A percentile compares a stretch with the other conserved stretches of the same genome.
Evolutionary conservation across 2,113 vertebrate species (phyloP).

Genomic region (Oophaga pumilio): DNA sequence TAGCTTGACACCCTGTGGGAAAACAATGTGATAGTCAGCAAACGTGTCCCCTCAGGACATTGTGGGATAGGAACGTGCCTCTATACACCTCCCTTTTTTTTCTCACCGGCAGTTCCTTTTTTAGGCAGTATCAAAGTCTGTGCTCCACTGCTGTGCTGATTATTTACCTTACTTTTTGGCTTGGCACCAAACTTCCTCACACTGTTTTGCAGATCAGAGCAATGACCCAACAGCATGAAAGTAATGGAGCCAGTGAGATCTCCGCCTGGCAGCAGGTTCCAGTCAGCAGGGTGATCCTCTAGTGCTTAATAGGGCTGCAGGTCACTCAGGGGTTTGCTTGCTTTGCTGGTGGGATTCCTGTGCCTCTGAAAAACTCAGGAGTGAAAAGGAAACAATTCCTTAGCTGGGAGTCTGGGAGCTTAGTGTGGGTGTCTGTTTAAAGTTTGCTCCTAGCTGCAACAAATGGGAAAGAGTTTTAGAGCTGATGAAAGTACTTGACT

Average conservation of each 20-base stretch:
- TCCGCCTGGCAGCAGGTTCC: constrained; percentile 54
- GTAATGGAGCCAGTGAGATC: constrained; percentile 56
- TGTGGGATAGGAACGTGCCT: constrained; percentile 52
- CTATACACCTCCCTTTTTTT: constrained; percentile 55
- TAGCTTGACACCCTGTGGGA: constrained; percentile 39
- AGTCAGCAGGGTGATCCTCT: constrained; percentile 56
- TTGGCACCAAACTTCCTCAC: constrained; percentile 54
- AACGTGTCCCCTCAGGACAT: constrained; percentile 56
- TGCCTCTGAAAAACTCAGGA: constrained; percentile 48
- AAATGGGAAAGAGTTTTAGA: constrained; percentile 63
- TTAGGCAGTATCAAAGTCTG: constrained; percentile 59
- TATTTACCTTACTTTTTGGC: constrained; percentile 58
- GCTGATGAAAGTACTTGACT: constrained; percentile 57
- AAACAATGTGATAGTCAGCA: constrained; percentile 54
- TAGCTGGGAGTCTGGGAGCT: constrained; percentile 52
- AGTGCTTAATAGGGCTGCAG: constrained; percentile 53
- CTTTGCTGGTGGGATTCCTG: constrained; percentile 52
- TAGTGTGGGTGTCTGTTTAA: constrained; percentile 57
- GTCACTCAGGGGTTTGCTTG: constrained; percentile 54
- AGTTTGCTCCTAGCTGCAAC: constrained; percentile 59
- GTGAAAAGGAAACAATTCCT: constrained; percentile 57
- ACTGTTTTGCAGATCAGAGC: constrained; percentile 52
- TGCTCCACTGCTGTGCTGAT: constrained; percentile 52
- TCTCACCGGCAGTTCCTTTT: constrained; percentile 59
- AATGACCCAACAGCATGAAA: constrained; percentile 56